Base-by-base conservation (phyloP, 1,140 invertebrate species). In the Meloidogyne chitwoodi region DNA sequence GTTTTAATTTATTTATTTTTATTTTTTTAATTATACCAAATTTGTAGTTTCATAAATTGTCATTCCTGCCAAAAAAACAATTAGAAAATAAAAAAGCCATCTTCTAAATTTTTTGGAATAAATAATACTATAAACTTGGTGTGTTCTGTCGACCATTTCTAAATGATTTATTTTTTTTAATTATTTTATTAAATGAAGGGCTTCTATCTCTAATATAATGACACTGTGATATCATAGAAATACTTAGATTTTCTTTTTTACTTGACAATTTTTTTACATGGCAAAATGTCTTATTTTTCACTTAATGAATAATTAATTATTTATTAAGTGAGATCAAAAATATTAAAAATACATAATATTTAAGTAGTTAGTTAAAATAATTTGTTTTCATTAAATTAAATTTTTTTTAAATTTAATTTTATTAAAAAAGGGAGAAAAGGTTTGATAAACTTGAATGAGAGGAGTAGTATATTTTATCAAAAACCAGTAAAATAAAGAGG, bases 21-120 rank as follows among this genome's bases (percentile, higher is more conserved):
- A 63, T 63, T 24, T 29, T 29, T 8, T 8, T 70, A 24, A 63
- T 63, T 34, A 24, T 8, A 48, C 61, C 34, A 29, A 65, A 27
- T 65, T 38, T 64, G 26, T 65, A 10, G 69, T 44, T n/a, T 44
- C 69, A 48, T 71, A 69, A 27, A 78, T 22, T 34, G 77, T 78
- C 76, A 78, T 78, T n/a, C 24, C 61, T 26, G 67, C 77, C 48
- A 78, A 31, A 44, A 78, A 78, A n/a, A 80, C 31, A 24, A 78
- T 61, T 19, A 78, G 34, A 64, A 78, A 78, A 41, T 80, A 78
- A 71, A 78, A 78, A 19, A 78, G 79, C 26, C 31, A 48, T 34
- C 77, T 69, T 24, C 77, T 79, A 48, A 78, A 78, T n/a, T 44
- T 56, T 41, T 61, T 31, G 24, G 79, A 79, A 48, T 75, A 79